A percentile compares a stretch with the other conserved stretches of the same genome.
phyloP scores from a whole-genome alignment of 2,888 invertebrate species.

The Parnassius mnemosyne region DNA sequence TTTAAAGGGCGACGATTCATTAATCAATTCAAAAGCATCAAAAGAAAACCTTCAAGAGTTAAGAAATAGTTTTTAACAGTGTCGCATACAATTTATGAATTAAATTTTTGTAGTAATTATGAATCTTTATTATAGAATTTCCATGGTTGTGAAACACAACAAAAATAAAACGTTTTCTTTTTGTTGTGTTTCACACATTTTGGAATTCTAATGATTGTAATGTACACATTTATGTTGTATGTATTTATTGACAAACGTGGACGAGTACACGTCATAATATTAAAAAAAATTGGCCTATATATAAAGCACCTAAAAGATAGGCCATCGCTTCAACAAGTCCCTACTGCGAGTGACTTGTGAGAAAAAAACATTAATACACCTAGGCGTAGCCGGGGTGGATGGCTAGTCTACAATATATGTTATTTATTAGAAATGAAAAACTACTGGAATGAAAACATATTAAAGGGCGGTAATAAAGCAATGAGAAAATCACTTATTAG shows the following conservation, averaged over 20 bases:
- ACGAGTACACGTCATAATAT: no score
- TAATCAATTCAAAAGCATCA: constrained; percentile 12
- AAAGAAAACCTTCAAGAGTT: constrained; percentile 8
- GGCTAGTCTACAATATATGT: background rate
- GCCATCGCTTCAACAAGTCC: no score
- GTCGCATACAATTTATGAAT: background rate
- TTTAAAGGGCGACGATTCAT: constrained; percentile 11
- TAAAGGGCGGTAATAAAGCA: constrained; percentile 15
- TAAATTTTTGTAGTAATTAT: no score
- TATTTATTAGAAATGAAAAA: background rate
- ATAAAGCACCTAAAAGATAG: no score
- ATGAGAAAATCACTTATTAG: constrained; percentile 18
- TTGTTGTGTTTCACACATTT: no score
- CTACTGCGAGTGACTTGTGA: background rate
- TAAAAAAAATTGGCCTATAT: background rate
- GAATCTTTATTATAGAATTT: no score
- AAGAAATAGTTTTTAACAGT: constrained; percentile 10
- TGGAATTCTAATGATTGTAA: no score
- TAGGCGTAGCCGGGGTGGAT: background rate
- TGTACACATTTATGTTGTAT: no score
- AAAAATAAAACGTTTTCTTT: no score
- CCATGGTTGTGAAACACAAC: no score
- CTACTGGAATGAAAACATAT: background rate
- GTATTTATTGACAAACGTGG: no score
- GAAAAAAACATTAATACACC: background rate